Base-by-base conservation (phyloP, 2,888 invertebrate genomes). In the Carcina quercana region DNA sequence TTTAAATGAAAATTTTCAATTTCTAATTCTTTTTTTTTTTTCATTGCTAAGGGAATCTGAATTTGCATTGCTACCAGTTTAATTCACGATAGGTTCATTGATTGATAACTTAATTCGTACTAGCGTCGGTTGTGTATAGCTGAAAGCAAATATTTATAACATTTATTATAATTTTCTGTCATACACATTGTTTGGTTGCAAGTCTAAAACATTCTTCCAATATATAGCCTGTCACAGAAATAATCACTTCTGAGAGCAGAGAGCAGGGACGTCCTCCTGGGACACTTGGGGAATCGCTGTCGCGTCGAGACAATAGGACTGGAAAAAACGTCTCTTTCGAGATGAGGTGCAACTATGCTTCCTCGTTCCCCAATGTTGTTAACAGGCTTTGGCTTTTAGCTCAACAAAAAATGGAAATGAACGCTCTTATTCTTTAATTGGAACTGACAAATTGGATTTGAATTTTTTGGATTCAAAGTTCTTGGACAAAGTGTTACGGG, bases 201-300 rank as follows among this genome's bases (percentile, higher is more conserved):
- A n/a, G n/a, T n/a, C n/a, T n/a, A n/a, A n/a, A n/a, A n/a, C n/a
- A n/a, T 37, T 40, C 42, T 54, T 59, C 52, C 50, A 56, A 58
- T 57, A 59, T 43, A 38, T 46, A 45, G 52, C 50, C 45, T 53
- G 55, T 55, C 52, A 50, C 47, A 47, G 53, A 45, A 50, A 58
- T 63, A 61, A 63, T 67, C 58, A 57, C 52, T 57, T 58, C 51
- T 40, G 56, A 55, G 59, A 57, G 53, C 46, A 48, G 32, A 32
- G 40, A 34, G 43, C 43, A 35, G 40, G 26, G 35, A 24, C 43
- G 50, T 43, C 31, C 56, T 49, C 50, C 10, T 8, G 55, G 55
- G 59, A 55, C 38, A 31, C 34, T 40, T 36, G 38, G 50, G 49
- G 47, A 45, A 51, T 36, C 50, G 40, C 40, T 42, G 43, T 28